Evolutionary conservation across 2,888 invertebrate species (phyloP).

Genomic region (Leucoma salicis): DNA sequence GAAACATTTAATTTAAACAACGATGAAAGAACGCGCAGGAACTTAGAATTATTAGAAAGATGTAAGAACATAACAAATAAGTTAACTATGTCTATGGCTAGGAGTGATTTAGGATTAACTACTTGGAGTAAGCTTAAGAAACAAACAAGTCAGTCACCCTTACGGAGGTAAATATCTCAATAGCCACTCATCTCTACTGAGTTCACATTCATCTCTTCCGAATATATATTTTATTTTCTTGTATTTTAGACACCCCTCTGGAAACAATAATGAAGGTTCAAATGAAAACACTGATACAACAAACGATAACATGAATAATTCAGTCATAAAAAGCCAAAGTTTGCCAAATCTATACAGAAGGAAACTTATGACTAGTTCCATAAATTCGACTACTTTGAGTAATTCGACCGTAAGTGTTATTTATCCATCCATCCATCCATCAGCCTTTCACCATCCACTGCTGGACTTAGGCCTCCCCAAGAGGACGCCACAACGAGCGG

Average conservation of each 20-base stretch:
- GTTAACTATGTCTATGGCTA: slow-evolving; percentile 90
- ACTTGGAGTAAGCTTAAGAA: slow-evolving; percentile 94
- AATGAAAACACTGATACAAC: slow-evolving; percentile 78
- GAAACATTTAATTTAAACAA: slow-evolving; percentile 70
- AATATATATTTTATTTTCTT: too few species aligned
- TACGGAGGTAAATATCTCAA: slow-evolving; percentile 84
- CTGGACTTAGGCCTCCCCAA: too few species aligned
- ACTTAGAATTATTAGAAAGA: slow-evolving; percentile 79
- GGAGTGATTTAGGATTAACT: slow-evolving; percentile 93
- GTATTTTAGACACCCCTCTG: slow-evolving; percentile 86
- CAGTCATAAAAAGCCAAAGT: slow-evolving; percentile 88
- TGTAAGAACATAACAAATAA: slow-evolving; percentile 78
- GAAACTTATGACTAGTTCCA: slow-evolving; percentile 77
- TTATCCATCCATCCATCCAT: too few species aligned
- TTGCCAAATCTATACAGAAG: slow-evolving; percentile 87
- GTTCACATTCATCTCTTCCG: too few species aligned
- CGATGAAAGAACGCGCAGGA: slow-evolving; percentile 81
- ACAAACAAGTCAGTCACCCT: slow-evolving; percentile 84
- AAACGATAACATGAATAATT: slow-evolving; percentile 80
- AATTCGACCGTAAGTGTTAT: slow-evolving; percentile 85
- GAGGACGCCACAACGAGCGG: too few species aligned
- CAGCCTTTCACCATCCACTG: too few species aligned
- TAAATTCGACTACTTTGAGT: slow-evolving; percentile 82
- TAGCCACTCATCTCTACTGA: too few species aligned
- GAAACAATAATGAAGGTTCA: slow-evolving; percentile 86